Evolutionary conservation across 2,113 vertebrate genomes (phyloP).

Genomic region (Eptesicus fuscus): DNA sequence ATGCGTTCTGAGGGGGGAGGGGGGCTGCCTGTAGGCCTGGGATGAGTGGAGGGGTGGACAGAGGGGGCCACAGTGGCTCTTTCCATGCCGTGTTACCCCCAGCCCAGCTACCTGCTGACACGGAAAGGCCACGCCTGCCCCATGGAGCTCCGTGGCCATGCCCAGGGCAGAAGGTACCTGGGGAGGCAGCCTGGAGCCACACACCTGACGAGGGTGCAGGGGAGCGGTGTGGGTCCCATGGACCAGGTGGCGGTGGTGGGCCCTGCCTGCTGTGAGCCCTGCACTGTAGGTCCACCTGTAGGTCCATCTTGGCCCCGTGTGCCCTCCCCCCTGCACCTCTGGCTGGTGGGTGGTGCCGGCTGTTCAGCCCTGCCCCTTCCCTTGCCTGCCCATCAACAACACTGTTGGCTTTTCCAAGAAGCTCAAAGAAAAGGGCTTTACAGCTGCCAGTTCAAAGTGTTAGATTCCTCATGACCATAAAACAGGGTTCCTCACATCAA

Average conservation of each 20-base stretch:
- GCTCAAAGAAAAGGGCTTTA: background rate
- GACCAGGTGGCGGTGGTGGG: background rate
- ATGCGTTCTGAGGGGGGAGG: background rate
- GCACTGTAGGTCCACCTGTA: background rate
- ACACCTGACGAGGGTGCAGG: fast-evolving
- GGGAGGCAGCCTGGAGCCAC: background rate
- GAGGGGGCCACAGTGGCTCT: fast-evolving
- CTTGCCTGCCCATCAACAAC: background rate
- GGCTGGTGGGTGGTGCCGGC: background rate
- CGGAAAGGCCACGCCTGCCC: background rate
- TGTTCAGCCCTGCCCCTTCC: too few relatives aligned
- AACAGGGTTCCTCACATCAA: fast-evolving
- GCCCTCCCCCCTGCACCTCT: fast-evolving
- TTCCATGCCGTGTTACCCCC: fast-evolving
- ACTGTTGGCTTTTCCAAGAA: background rate
- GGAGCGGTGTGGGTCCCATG: background rate
- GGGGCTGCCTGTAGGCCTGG: background rate
- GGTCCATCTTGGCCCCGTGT: background rate
- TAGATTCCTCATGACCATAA: background rate
- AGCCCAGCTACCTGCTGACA: background rate
- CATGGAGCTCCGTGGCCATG: background rate
- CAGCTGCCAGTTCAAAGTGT: background rate
- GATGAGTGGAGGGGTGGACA: background rate
- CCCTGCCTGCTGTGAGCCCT: background rate
- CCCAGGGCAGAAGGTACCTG: background rate